These are phyloP conservation scores for Blastobasis adustella DNA, from an alignment of 2,888 invertebrate genomes.

Conservation along the genomic window DNA sequence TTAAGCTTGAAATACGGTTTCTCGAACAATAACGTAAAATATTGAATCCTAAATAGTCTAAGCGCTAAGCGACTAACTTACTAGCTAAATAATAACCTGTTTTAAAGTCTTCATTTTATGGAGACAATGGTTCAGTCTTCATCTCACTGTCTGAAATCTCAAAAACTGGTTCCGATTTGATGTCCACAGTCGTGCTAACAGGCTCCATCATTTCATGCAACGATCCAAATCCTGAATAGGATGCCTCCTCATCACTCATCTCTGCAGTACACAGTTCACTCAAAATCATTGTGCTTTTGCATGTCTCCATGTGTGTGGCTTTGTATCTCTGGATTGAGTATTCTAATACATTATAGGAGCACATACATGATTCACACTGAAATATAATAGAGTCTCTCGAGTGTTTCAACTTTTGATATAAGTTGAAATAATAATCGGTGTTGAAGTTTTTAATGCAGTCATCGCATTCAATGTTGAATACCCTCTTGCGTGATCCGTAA, in stretches of 20 bases:
- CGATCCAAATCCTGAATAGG: conserved; percentile 24
- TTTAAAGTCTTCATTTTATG: conserved; percentile 9
- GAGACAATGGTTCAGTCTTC: conserved; percentile 32
- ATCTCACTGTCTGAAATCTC: conserved; percentile 15
- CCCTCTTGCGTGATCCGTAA: conserved; percentile 30
- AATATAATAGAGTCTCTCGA: conserved; percentile 36
- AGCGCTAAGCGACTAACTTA: too few relatives aligned
- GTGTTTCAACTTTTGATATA: conserved; percentile 37
- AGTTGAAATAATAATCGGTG: conserved; percentile 29
- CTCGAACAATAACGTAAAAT: too few relatives aligned
- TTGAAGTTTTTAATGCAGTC: conserved; percentile 46
- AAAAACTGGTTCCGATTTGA: conserved; percentile 28
- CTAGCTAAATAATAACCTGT: not conserved
- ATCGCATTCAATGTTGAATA: conserved; percentile 40
- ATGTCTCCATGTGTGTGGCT: conserved; percentile 20
- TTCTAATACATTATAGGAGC: conserved; percentile 39
- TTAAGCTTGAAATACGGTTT: too few relatives aligned
- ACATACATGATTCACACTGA: conserved; percentile 36
- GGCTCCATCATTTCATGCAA: conserved; percentile 34
- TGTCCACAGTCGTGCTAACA: conserved; percentile 38
- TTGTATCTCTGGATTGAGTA: conserved; percentile 44
- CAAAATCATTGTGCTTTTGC: conserved; percentile 40
- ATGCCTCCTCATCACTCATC: conserved; percentile 48
- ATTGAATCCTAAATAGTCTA: too few relatives aligned
- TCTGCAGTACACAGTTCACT: conserved; percentile 55